These are phyloP conservation scores for Trichonephila clavipes DNA, from an alignment of 1,140 invertebrate species.

Conservation along the genomic window DNA sequence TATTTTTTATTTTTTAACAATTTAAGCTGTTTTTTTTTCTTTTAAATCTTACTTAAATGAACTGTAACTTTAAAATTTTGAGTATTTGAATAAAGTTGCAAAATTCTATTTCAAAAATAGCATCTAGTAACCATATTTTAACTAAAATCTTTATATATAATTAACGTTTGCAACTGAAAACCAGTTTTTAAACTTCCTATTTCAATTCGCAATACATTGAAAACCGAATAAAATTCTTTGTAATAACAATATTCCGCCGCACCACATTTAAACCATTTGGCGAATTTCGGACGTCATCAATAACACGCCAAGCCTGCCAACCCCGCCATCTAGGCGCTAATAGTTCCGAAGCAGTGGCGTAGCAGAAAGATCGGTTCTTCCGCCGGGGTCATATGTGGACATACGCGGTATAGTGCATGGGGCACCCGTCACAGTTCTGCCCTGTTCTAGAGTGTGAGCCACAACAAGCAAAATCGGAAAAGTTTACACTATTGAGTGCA, in stretches of 20 bases:
- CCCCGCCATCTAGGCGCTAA: constrained; percentile 14
- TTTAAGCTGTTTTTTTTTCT: no score
- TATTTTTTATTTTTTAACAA: no score
- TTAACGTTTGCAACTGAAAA: background rate
- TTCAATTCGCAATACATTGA: background rate
- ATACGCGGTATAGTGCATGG: constrained; percentile 35
- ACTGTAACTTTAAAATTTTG: no score
- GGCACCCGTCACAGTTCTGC: constrained; percentile 7
- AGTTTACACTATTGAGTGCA: background rate
- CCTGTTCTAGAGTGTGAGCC: background rate
- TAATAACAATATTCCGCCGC: background rate
- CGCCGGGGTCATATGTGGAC: constrained; percentile 65
- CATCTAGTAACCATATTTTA: no score
- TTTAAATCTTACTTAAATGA: no score
- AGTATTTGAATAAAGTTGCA: no score
- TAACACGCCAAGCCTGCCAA: constrained; percentile 46
- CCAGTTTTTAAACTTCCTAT: background rate
- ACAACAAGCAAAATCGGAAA: constrained; percentile 49
- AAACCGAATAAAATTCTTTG: background rate
- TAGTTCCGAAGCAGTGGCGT: constrained; percentile 40
- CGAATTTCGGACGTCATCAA: background rate
- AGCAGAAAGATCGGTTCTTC: constrained; percentile 55
- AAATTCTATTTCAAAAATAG: no score
- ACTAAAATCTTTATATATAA: background rate
- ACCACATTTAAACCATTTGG: background rate